These are phyloP conservation scores for Agrotis exclamationis DNA, from an alignment of 2,888 invertebrate species.

Conservation along the genomic window DNA sequence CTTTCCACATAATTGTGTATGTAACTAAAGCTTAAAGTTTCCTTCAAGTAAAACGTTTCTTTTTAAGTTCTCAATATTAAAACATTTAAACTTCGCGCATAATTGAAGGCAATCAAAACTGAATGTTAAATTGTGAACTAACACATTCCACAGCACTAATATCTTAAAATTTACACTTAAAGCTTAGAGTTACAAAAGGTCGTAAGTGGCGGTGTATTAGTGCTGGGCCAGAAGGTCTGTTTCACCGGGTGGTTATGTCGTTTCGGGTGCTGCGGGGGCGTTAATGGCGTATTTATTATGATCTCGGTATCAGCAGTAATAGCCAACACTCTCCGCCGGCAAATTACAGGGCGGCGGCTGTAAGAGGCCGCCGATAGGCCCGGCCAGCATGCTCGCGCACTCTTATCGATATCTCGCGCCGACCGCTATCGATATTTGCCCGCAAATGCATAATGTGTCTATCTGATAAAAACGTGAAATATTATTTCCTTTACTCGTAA, in stretches of 20 bases:
- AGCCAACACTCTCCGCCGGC: conserved; percentile 90
- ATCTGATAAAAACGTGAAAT: conserved; percentile 80
- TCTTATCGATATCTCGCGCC: conserved; percentile 84
- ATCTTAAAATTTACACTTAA: conserved; percentile 78
- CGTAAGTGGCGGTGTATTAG: conserved; percentile 49
- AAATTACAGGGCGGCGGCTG: conserved; percentile 91
- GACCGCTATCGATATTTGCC: conserved; percentile 80
- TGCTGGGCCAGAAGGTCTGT: conserved; percentile 41
- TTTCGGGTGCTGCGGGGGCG: conserved; percentile 90
- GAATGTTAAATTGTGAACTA: conserved; percentile 60
- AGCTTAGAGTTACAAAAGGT: conserved; percentile 47
- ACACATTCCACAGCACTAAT: conserved; percentile 74
- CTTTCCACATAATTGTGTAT: neutral
- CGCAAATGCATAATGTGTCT: conserved; percentile 77
- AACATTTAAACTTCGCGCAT: conserved; percentile 54
- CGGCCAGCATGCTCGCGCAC: conserved; percentile 69
- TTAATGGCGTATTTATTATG: conserved; percentile 91
- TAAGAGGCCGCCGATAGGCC: conserved; percentile 83
- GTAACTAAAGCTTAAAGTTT: neutral
- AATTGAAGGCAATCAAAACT: conserved; percentile 63
- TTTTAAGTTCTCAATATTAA: conserved; percentile 46
- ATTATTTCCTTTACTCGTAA: conserved; percentile 76
- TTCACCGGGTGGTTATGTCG: conserved; percentile 81
- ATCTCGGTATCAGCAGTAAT: conserved; percentile 91
- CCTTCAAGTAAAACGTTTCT: conserved; percentile 3